These are phyloP conservation scores for Melipona quadrifasciata DNA, from an alignment of 1,140 invertebrate species.

Conservation along the genomic window DNA sequence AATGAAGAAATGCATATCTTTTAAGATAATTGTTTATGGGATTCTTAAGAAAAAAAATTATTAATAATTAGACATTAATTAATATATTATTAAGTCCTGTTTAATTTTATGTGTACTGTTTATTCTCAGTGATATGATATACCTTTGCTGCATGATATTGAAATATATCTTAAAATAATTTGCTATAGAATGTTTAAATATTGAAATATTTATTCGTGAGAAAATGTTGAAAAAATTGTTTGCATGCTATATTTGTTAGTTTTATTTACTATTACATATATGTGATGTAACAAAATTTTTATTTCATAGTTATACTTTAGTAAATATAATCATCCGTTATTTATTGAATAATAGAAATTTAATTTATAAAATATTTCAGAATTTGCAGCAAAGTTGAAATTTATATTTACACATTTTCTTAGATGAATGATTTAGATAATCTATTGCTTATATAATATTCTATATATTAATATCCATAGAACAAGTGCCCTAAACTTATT, in stretches of 20 bases:
- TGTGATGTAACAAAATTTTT: constrained; percentile 19
- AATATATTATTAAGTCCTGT: constrained; percentile 57
- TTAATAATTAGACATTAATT: constrained; percentile 59
- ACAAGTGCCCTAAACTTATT: constrained; percentile 41
- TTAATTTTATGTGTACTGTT: constrained; percentile 44
- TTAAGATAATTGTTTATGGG: constrained; percentile 56
- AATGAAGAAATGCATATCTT: constrained; percentile 70
- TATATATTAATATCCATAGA: constrained; percentile 36
- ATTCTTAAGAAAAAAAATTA: constrained; percentile 61
- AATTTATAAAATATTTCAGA: constrained; percentile 51
- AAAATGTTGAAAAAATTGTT: constrained; percentile 16
- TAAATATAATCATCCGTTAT: constrained; percentile 35
- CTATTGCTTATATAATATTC: constrained; percentile 32
- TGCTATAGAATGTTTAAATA: constrained; percentile 26
- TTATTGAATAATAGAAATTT: constrained; percentile 10
- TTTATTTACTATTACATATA: constrained; percentile 24
- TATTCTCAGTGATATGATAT: constrained; percentile 49
- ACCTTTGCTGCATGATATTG: constrained; percentile 64
- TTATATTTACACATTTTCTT: constrained; percentile 43
- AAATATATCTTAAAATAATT: constrained; percentile 47
- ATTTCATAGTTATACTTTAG: constrained; percentile 28
- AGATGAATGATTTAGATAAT: constrained; percentile 54
- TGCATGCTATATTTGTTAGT: constrained; percentile 34
- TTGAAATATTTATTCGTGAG: constrained; percentile 42
- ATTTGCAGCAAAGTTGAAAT: constrained; percentile 54